These are phyloP conservation scores for Hyppa rectilinea DNA, from an alignment of 2,888 invertebrate species.

Conservation along the genomic window DNA sequence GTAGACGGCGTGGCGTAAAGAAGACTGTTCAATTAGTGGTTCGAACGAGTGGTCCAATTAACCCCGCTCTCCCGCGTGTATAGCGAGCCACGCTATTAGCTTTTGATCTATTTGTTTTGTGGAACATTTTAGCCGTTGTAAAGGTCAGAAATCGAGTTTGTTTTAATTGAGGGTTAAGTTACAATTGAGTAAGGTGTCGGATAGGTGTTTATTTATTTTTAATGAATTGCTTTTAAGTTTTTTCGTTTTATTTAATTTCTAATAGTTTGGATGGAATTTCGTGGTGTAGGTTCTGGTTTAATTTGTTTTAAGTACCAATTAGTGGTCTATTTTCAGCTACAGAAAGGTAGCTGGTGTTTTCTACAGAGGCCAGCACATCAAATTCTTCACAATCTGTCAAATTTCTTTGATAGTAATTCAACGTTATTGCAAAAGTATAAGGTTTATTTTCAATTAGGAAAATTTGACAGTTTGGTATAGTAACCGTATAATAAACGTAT, in stretches of 20 bases:
- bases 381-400: no score
- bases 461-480: no score
- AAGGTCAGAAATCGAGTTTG: conserved; percentile 21
- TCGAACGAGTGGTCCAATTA: conserved; percentile 62
- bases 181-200: background rate
- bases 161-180: conserved; percentile 33
- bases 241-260: background rate
- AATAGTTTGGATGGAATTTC: no score
- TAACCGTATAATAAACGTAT: no score
- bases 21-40: conserved; percentile 65
- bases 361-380: no score
- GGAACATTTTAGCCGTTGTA: conserved; percentile 31
- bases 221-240: background rate
- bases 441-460: no score
- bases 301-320: no score
- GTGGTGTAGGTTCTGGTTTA: no score
- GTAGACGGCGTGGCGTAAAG: conserved; percentile 51
- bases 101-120: conserved; percentile 61
- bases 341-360: no score
- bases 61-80: conserved; percentile 59
- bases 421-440: no score
- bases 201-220: conserved; percentile 9
- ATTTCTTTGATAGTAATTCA: no score
- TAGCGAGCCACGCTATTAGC: conserved; percentile 47
- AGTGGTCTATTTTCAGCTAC: no score